Base-by-base conservation (phyloP, 2,113 vertebrate genomes). In the Pampusana beccarii region DNA sequence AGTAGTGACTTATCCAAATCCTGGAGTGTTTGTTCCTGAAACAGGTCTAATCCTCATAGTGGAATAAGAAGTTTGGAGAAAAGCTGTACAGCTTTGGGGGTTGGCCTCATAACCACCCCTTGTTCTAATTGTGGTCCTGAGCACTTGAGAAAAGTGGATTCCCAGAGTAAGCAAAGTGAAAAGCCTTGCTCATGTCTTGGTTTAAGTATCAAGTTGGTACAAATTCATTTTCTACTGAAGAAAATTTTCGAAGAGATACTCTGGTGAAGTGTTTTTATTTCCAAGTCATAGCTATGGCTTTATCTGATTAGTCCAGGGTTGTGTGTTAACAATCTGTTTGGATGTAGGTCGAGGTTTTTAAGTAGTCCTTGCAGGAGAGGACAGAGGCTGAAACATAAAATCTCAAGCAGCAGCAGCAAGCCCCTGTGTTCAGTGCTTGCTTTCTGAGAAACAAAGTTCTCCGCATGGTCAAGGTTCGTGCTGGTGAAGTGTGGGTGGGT, bases 121-220 rank as follows among this genome's bases (percentile, higher is more conserved):
- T 97, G 96, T n/a, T 99, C 98, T 97, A 98, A 97, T 65, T 62
- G 86, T 85, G 97, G 85, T 58, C 97, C 98, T 88, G 98, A 95
- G 4, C 97, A 95, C 74, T 95, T 97, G 78, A 97, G 94, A 61
- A 50, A 44, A 53, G 42, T 90, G 77, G 95, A 33, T 93, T 94
- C 28, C 92, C 81, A 67, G 98, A 97, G 97, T 99, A 88, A 98
- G 98, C 31, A 97, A 98, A 97, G 98, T 97, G 15, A 98, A 99
- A 96, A 99, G 98, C 92, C 98, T 99, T 99, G 98, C 98, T 98
- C 0, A 0, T 44, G 13, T 74, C 36, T 78, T 0, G 0, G 4
- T 61, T 86, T 78, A 53, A 26, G 25, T 80, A 69, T 33, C 1
- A 42, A 44, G 20, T 57, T 57, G 42, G 13, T 74, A 33, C 16